A percentile compares a stretch with the other conserved stretches of the same genome.
Evolutionary conservation across 1,140 invertebrate species (phyloP).

Genomic region (Maniola jurtina): DNA sequence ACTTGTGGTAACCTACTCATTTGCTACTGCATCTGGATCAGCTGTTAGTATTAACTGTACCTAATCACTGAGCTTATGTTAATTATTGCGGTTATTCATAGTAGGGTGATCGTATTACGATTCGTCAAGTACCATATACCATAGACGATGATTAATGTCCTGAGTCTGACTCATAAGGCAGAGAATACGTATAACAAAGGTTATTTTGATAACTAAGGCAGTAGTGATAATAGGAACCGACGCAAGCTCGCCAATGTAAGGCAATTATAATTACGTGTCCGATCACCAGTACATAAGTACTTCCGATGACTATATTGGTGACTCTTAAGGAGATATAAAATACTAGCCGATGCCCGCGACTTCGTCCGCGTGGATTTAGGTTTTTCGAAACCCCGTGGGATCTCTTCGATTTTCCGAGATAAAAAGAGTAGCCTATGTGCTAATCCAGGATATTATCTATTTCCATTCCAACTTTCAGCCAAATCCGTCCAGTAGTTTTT

Average conservation of each 20-base stretch:
- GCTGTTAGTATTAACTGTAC: neutral
- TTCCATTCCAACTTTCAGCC: too few species aligned
- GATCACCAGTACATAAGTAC: neutral
- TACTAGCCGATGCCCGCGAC: too few species aligned
- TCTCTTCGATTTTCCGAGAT: too few species aligned
- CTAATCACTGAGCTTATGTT: neutral
- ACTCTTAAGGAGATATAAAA: neutral
- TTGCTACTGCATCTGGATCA: neutral
- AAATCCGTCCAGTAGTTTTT: too few species aligned
- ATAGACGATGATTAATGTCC: neutral
- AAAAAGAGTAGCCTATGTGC: too few species aligned
- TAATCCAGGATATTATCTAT: too few species aligned
- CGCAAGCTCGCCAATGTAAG: neutral
- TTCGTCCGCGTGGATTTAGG: too few species aligned
- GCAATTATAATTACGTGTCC: constrained; percentile 4
- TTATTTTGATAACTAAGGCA: neutral
- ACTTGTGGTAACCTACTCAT: too few species aligned
- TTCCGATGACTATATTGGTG: constrained; percentile 4
- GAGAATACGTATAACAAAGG: constrained; percentile 1
- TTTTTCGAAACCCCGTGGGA: too few species aligned
- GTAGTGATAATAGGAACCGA: neutral
- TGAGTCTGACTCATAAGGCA: constrained; percentile 1
- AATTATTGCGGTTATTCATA: constrained; percentile 5
- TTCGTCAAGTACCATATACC: neutral
- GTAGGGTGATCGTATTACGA: neutral